Conservation (phyloP, 2,797 vertebrate species). For the Synanceia verrucosa region DNA sequence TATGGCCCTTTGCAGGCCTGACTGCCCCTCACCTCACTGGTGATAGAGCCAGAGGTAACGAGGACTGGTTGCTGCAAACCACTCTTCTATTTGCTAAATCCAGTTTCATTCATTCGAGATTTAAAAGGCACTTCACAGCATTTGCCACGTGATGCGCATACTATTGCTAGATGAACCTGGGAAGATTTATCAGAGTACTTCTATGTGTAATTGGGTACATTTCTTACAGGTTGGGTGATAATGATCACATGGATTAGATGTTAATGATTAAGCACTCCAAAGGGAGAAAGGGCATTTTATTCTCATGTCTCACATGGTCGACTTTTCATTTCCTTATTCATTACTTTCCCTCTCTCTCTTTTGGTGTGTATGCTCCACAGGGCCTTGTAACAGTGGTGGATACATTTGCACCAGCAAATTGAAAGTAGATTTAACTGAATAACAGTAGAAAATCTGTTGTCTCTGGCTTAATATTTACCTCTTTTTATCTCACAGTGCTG, state of each 20-base stretch:
- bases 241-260: slow-evolving; percentile 67
- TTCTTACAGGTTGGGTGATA: slow-evolving; percentile 65
- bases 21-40: slow-evolving; percentile 72
- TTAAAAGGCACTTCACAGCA: slow-evolving; percentile 44
- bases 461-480: slow-evolving; percentile 65
- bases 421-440: slow-evolving; percentile 30
- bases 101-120: slow-evolving; percentile 66
- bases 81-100: slow-evolving; percentile 67
- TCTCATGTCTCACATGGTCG: slow-evolving; percentile 62
- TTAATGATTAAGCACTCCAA: slow-evolving; percentile 76
- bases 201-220: slow-evolving; percentile 59
- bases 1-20: slow-evolving; percentile 82
- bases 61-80: slow-evolving; percentile 65
- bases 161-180: slow-evolving; percentile 35
- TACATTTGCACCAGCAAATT: slow-evolving; percentile 19
- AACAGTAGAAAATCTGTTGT: slow-evolving; percentile 1
- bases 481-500: slow-evolving; percentile 44
- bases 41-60: slow-evolving; percentile 71
- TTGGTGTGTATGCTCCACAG: slow-evolving; percentile 33
- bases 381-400: slow-evolving; percentile 39
- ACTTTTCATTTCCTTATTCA: slow-evolving; percentile 67
- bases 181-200: slow-evolving; percentile 52
- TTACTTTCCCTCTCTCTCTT: slow-evolving; percentile 45
- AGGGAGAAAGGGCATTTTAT: slow-evolving; percentile 58
- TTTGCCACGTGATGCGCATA: slow-evolving; percentile 42